These are phyloP conservation scores for Zootoca vivipara DNA, from an alignment of 2,113 vertebrate genomes.

Conservation along the genomic window DNA sequence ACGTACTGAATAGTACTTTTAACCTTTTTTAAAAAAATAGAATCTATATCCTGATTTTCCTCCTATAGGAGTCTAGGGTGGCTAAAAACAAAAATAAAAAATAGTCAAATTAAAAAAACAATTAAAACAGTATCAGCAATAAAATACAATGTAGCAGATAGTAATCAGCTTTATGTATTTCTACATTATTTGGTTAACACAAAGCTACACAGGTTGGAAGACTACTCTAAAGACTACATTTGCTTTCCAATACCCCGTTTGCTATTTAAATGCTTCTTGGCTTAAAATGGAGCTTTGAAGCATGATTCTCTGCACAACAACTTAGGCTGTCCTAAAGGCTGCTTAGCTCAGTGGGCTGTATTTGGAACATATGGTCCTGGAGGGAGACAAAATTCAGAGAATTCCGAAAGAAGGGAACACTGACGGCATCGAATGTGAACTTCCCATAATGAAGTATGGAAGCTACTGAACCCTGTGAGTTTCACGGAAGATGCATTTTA, in stretches of 20 bases:
- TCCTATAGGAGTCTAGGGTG: too few species aligned
- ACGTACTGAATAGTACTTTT: too few species aligned
- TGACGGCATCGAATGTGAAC: not conserved
- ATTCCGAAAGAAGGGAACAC: slow-evolving; percentile 41
- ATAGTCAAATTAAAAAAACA: not conserved
- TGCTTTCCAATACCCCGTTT: not conserved
- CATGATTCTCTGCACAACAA: not conserved
- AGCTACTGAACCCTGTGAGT: slow-evolving; percentile 63
- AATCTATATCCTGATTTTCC: too few species aligned
- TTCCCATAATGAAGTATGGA: slow-evolving; percentile 72
- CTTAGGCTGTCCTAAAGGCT: not conserved
- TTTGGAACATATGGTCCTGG: fast-evolving
- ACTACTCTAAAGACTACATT: not conserved
- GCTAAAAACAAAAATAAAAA: not conserved
- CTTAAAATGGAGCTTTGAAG: not conserved
- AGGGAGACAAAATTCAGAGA: not conserved
- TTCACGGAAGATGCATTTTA: slow-evolving; percentile 77
- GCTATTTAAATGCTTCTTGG: not conserved
- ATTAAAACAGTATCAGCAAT: not conserved
- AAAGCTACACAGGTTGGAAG: not conserved
- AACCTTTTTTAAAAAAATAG: too few species aligned
- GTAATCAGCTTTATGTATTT: not conserved
- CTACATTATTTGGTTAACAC: not conserved
- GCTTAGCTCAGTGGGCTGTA: slow-evolving; percentile 5
- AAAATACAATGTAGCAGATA: not conserved